Percentiles rank a stretch among this genome's conserved stretches.
Conservation (phyloP, 2,888 invertebrate genomes). For the Oligia strigilis region DNA sequence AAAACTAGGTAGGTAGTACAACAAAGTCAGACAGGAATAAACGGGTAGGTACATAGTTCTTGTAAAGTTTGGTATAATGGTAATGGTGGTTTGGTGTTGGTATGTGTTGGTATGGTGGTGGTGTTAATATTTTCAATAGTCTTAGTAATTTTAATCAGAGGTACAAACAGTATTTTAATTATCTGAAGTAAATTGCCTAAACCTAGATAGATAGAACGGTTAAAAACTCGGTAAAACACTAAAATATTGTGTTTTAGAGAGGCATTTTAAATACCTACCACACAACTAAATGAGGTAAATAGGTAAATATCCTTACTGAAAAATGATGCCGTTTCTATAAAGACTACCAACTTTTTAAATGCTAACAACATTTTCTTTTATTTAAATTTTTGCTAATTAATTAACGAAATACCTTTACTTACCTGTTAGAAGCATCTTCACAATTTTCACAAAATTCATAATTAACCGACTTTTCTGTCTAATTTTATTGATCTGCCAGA, state of each 20-base stretch:
- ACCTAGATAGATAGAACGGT: neutral
- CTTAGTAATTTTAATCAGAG: neutral
- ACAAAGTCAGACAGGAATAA: neutral
- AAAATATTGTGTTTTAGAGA: neutral
- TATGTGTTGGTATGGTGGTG: no score
- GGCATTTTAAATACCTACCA: neutral
- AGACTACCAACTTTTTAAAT: neutral
- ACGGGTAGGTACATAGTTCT: neutral
- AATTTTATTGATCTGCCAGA: neutral
- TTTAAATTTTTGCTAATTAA: neutral
- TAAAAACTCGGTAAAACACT: neutral
- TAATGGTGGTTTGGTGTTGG: no score
- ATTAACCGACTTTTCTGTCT: neutral
- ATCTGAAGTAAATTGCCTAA: neutral
- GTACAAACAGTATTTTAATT: neutral
- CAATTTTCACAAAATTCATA: constrained; percentile 1
- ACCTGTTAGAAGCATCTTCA: constrained; percentile 16
- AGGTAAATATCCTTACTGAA: neutral
- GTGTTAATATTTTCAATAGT: no score
- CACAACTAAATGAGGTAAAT: neutral
- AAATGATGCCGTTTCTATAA: neutral
- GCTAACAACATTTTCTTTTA: neutral
- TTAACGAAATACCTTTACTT: constrained; percentile 22
- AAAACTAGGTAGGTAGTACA: constrained; percentile 14
- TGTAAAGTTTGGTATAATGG: neutral